A percentile compares a stretch with the other conserved stretches of the same genome.
These are phyloP conservation scores for Conus betulinus DNA, from an alignment of 1,140 invertebrate species.

Conservation along the genomic window DNA sequence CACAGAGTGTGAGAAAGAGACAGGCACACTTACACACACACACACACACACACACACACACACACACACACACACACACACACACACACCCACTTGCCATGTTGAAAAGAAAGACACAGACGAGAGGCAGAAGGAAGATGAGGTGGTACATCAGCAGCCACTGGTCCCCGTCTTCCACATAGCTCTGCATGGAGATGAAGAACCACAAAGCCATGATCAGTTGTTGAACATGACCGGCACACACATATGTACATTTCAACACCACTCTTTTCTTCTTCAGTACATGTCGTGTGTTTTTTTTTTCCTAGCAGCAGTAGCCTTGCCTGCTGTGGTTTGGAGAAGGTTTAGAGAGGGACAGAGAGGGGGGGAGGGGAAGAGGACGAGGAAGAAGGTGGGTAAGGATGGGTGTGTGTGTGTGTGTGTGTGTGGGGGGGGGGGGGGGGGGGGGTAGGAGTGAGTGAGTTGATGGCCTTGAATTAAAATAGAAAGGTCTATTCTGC, in stretches of 20 bases:
- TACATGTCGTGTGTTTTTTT: too few relatives aligned
- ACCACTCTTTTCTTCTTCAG: too few relatives aligned
- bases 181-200: slow-evolving; percentile 1
- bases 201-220: background rate
- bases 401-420: too few relatives aligned
- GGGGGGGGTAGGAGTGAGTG: too few relatives aligned
- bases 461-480: too few relatives aligned
- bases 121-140: slow-evolving; percentile 40
- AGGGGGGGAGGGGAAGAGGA: too few relatives aligned
- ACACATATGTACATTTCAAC: background rate
- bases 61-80: background rate
- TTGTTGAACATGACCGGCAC: background rate
- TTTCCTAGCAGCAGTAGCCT: too few relatives aligned
- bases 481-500: too few relatives aligned
- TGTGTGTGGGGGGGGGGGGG: too few relatives aligned
- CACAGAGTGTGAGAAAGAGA: slow-evolving; percentile 13
- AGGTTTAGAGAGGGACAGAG: too few relatives aligned
- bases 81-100: slow-evolving; percentile 28
- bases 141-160: slow-evolving; percentile 39
- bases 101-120: slow-evolving; percentile 38
- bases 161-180: slow-evolving; percentile 15
- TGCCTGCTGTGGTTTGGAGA: too few relatives aligned
- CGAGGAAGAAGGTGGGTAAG: too few relatives aligned
- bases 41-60: background rate
- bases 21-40: background rate